Base-by-base conservation (phyloP, 2,888 invertebrate genomes). In the Leptopilina syphax region DNA sequence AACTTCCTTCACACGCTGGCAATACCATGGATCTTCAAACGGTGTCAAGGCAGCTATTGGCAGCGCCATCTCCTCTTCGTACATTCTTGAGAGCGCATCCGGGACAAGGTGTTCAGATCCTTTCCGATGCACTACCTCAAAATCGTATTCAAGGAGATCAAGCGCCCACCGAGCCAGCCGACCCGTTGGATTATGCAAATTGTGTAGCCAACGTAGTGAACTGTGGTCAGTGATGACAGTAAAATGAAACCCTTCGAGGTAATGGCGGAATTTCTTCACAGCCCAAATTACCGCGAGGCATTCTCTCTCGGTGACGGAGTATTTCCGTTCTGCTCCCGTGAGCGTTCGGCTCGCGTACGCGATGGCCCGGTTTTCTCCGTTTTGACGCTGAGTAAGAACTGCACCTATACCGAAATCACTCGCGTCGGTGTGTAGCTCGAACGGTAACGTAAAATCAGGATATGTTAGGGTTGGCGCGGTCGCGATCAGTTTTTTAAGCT, bases 171-270 rank as follows among this genome's bases (percentile, higher is more conserved):
- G 24, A 3, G 86, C 86, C 66, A 87, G 54, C n/a, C 57, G 5
- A 10, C 57, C 57, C n/a, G 57, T 57, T n/a, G 57, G 57, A 57
- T 57, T 57, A 13, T 13, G 57, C n/a, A 82, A 47, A 47, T 83
- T 83, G 24, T 81, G 77, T 18, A 84, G 60, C 80, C 82, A 84
- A 8, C 80, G 67, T 18, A 83, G 57, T 76, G 80, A 82, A 76
- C 79, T 80, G 54, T 82, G 80, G 54, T 84, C 80, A 0, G 81
- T 84, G 0, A 83, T 65, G 12, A 84, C 82, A 1, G 44, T 80
- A 57, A 83, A 85, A 10, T 80, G 77, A 60, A 82, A 84, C 3
- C 85, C 83, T 10, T 85, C 85, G 8, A 85, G 68, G 24, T 84
- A 85, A 3, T 76, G 60, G 3, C 82, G 54, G 6, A 84, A 84